Conservation (phyloP, 2,888 invertebrate genomes). For the Cataglyphis livida region DNA sequence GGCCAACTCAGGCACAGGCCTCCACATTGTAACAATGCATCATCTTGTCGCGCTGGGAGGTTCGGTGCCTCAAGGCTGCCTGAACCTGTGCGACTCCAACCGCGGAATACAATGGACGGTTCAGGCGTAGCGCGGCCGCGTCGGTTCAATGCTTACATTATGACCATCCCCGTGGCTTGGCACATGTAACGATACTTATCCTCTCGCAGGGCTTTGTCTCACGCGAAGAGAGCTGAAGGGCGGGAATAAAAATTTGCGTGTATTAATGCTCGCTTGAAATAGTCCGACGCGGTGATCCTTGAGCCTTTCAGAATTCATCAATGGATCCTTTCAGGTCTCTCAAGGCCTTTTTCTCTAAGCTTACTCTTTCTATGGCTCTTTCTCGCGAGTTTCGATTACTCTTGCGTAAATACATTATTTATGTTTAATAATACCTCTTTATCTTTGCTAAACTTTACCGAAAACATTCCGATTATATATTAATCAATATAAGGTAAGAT, state of each 20-base stretch:
- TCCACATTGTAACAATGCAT: constrained; percentile 81
- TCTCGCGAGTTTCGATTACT: background rate
- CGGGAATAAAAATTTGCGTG: constrained; percentile 65
- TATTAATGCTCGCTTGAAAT: constrained; percentile 56
- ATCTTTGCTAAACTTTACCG: background rate
- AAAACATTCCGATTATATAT: background rate
- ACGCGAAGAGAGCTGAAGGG: constrained; percentile 54
- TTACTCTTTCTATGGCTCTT: background rate
- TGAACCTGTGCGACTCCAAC: constrained; percentile 79
- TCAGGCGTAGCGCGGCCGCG: constrained; percentile 75
- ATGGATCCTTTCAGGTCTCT: constrained; percentile 16
- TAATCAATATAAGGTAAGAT: background rate
- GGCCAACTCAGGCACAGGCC: constrained; percentile 74
- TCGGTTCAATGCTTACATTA: constrained; percentile 78
- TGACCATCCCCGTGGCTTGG: constrained; percentile 77
- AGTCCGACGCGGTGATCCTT: constrained; percentile 32
- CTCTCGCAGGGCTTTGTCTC: constrained; percentile 78
- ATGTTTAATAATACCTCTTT: no score
- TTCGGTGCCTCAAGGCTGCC: constrained; percentile 80
- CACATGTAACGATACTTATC: constrained; percentile 79
- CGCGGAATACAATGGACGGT: constrained; percentile 80
- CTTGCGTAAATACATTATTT: background rate
- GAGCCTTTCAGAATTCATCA: constrained; percentile 8
- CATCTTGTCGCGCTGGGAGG: constrained; percentile 84
- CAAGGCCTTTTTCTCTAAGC: background rate